Percentiles rank a stretch among this genome's conserved stretches.
Conservation (phyloP, 2,797 vertebrate species). For the Chiroxiphia lanceolata region DNA sequence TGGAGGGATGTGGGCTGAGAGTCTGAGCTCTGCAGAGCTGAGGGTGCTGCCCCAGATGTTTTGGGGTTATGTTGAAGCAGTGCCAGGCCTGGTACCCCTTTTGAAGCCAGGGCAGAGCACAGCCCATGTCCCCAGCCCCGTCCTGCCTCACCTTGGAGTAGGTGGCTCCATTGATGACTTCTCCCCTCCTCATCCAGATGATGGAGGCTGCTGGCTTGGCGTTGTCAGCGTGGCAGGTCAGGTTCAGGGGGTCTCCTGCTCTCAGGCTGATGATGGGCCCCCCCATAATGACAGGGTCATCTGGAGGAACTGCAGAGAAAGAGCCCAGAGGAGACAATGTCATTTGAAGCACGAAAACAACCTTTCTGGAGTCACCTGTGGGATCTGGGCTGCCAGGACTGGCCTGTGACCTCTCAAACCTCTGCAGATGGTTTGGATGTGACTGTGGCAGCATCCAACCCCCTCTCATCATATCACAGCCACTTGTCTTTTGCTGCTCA, state of each 20-base stretch:
- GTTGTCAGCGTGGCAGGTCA: slow-evolving; percentile 95
- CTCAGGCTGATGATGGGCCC: slow-evolving; percentile 93
- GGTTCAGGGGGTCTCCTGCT: slow-evolving; percentile 92
- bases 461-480: accelerated
- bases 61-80: not conserved
- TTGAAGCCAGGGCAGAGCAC: not conserved
- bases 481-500: not conserved
- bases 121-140: not conserved
- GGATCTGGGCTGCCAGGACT: not conserved
- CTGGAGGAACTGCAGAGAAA: slow-evolving; percentile 87
- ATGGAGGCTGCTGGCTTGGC: slow-evolving; percentile 97
- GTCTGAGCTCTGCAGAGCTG: not conserved
- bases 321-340: not conserved
- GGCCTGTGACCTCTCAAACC: not conserved
- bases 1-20: not conserved
- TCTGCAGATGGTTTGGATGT: not conserved
- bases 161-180: slow-evolving; percentile 94
- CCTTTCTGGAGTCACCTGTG: not conserved
- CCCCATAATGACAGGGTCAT: slow-evolving; percentile 92
- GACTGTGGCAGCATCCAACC: not conserved
- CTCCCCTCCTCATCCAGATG: slow-evolving; percentile 92
- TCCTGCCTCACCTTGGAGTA: slow-evolving; percentile 91
- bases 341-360: not conserved
- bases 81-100: not conserved
- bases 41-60: not conserved